phyloP scores from a whole-genome alignment of 2,888 invertebrate species.

The Nasonia oneida region DNA sequence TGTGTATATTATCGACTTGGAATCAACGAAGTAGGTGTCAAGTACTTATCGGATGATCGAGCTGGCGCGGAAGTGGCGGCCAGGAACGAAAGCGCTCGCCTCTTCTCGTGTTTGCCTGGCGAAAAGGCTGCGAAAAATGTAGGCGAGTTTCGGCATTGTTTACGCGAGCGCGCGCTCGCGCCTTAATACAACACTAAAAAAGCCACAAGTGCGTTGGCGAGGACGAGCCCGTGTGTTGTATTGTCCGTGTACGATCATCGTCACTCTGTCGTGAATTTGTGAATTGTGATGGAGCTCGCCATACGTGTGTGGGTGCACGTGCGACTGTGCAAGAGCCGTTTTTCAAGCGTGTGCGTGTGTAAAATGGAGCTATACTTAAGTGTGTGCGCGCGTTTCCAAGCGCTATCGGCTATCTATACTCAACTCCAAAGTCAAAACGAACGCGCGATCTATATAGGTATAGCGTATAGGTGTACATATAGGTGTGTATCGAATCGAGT shows the following conservation, averaged over 20 bases:
- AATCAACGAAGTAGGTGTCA: background rate
- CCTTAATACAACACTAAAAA: constrained; percentile 21
- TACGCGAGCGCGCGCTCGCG: constrained; percentile 39
- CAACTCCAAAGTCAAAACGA: constrained; percentile 38
- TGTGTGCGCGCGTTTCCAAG: constrained; percentile 10
- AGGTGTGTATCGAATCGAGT: background rate
- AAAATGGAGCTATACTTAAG: background rate
- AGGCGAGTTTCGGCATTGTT: constrained; percentile 55
- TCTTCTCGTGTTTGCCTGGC: background rate
- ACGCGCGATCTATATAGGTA: background rate
- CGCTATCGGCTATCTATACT: background rate
- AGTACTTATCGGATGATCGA: constrained; percentile 1
- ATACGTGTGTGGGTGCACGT: constrained; percentile 1
- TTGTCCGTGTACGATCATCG: background rate
- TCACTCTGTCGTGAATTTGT: background rate
- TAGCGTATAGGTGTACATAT: background rate
- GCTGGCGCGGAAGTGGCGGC: background rate
- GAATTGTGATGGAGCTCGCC: background rate
- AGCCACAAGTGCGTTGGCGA: constrained; percentile 43
- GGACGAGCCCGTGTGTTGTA: background rate
- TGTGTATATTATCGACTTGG: constrained; percentile 13
- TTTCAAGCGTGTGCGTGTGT: background rate
- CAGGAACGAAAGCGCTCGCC: constrained; percentile 22
- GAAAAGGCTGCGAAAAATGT: constrained; percentile 38
- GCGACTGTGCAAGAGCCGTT: background rate